phyloP scores from a whole-genome alignment of 2,888 invertebrate genomes.

The Petrophora chlorosata region DNA sequence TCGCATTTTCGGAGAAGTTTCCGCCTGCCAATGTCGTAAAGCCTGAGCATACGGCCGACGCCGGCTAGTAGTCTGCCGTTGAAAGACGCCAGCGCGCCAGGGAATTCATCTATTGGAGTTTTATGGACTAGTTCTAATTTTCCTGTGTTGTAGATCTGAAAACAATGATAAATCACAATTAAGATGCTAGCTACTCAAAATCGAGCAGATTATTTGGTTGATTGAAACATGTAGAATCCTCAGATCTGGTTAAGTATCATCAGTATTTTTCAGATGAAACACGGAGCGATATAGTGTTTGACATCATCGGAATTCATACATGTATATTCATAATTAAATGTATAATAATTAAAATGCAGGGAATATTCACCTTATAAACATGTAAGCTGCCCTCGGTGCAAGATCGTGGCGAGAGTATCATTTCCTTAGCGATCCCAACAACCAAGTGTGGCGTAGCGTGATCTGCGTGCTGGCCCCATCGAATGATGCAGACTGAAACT shows the following conservation, averaged over 20 bases:
- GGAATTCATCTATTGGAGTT: conserved; percentile 96
- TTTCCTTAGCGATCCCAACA: conserved; percentile 96
- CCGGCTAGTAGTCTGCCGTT: conserved; percentile 96
- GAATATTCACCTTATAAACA: conserved; percentile 87
- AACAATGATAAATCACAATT: too few species aligned
- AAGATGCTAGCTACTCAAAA: too few species aligned
- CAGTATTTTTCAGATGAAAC: conserved; percentile 85
- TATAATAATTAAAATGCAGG: not conserved
- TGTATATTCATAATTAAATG: not conserved
- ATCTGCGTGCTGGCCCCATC: conserved; percentile 86
- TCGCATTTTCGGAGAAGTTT: conserved; percentile 98
- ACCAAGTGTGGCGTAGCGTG: conserved; percentile 83
- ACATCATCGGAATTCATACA: conserved; percentile 61
- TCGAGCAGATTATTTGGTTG: too few species aligned
- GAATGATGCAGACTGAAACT: conserved; percentile 92
- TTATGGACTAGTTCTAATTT: conserved; percentile 96
- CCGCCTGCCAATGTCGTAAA: conserved; percentile 97
- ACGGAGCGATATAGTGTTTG: conserved; percentile 77
- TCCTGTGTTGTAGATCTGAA: conserved; percentile 88
- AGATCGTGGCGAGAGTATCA: conserved; percentile 93
- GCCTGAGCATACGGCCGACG: conserved; percentile 94
- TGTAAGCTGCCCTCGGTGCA: conserved; percentile 93
- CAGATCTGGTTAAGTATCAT: conserved; percentile 82
- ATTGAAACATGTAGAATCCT: conserved; percentile 37
- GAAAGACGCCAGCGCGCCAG: conserved; percentile 94